A percentile compares a stretch with the other conserved stretches of the same genome.
Conservation (phyloP, 2,888 invertebrate genomes). For the Phyllotreta cruciferae region DNA sequence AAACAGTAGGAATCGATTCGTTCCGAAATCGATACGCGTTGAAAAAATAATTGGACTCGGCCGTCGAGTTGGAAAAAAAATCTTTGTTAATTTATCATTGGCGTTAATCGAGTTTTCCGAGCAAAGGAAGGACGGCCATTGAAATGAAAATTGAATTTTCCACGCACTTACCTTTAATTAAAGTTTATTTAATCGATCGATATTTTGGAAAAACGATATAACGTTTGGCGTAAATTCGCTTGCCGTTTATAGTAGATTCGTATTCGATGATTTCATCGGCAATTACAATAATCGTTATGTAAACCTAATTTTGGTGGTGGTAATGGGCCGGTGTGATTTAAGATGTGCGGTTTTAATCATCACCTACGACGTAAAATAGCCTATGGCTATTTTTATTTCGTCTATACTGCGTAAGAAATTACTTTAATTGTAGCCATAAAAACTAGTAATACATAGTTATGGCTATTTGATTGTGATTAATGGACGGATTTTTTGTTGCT, state of each 20-base stretch:
- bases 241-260: slow-evolving; percentile 3
- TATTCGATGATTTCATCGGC: slow-evolving; percentile 11
- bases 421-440: slow-evolving; percentile 9
- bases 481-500: background rate
- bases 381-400: slow-evolving; percentile 1
- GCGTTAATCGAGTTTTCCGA: too few relatives aligned
- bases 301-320: slow-evolving; percentile 7
- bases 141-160: too few relatives aligned
- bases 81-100: too few relatives aligned
- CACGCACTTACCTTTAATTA: too few relatives aligned
- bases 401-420: background rate
- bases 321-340: slow-evolving; percentile 9
- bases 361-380: slow-evolving; percentile 5
- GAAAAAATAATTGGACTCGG: too few relatives aligned
- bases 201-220: too few relatives aligned
- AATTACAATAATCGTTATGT: slow-evolving; percentile 12
- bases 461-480: slow-evolving; percentile 10
- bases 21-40: too few relatives aligned
- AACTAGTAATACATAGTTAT: slow-evolving; percentile 5
- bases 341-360: slow-evolving; percentile 11
- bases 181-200: too few relatives aligned
- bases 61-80: too few relatives aligned
- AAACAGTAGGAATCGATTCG: too few relatives aligned
- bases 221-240: background rate
- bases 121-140: too few relatives aligned